Conservation (phyloP, 2,797 vertebrate species). For the Pagetopsis macropterus region DNA sequence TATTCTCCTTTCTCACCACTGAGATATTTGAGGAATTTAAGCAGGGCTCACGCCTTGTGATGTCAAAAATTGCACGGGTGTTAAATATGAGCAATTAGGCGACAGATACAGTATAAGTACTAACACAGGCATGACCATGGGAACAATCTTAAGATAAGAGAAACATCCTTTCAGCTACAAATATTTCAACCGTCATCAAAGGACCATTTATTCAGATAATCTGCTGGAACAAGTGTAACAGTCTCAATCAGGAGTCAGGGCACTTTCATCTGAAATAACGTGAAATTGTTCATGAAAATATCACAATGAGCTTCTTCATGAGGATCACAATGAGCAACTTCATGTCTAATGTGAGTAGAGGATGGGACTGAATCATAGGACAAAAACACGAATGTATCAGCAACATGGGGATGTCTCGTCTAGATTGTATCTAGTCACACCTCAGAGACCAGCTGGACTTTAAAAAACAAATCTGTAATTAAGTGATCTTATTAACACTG, state of each 20-base stretch:
- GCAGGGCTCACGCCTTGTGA: slow-evolving; percentile 29
- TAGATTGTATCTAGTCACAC: slow-evolving; percentile 18
- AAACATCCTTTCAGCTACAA: slow-evolving; percentile 37
- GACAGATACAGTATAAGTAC: slow-evolving; percentile 35
- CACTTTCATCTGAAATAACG: slow-evolving; percentile 54
- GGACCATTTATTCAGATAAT: slow-evolving; percentile 39
- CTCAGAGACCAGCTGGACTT: slow-evolving; percentile 44
- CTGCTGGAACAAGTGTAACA: slow-evolving; percentile 36
- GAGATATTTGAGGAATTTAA: not conserved
- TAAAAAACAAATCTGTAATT: slow-evolving; percentile 44
- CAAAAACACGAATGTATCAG: slow-evolving; percentile 46
- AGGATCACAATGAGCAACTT: slow-evolving; percentile 55
- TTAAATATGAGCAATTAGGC: slow-evolving; percentile 48
- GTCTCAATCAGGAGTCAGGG: slow-evolving; percentile 17
- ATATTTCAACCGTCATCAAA: slow-evolving; percentile 54
- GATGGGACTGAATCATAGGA: slow-evolving; percentile 57
- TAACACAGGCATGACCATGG: slow-evolving; percentile 36
- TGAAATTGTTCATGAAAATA: slow-evolving; percentile 45
- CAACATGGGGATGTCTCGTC: slow-evolving; percentile 36
- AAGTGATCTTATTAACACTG: slow-evolving; percentile 39
- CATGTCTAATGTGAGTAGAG: slow-evolving; percentile 44
- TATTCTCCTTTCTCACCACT: not conserved
- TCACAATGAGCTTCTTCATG: slow-evolving; percentile 48
- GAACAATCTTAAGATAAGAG: slow-evolving; percentile 29
- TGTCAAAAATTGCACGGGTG: slow-evolving; percentile 32